Percentiles rank a stretch among this genome's conserved stretches.
These are phyloP conservation scores for Microtus montanus DNA, from an alignment of 2,113 vertebrate genomes.

Conservation along the genomic window DNA sequence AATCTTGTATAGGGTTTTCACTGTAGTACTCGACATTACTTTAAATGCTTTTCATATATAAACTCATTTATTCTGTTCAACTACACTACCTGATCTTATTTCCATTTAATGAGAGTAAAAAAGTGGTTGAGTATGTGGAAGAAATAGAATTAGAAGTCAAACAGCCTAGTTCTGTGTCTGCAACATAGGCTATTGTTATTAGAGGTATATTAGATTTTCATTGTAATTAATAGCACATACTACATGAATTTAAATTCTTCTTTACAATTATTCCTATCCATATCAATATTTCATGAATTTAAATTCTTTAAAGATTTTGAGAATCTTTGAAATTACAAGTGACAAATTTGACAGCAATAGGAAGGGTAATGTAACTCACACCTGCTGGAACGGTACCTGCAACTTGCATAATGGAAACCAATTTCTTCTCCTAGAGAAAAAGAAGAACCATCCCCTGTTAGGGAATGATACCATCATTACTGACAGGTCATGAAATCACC, in stretches of 20 bases:
- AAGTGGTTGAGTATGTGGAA: neutral
- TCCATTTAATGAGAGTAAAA: neutral
- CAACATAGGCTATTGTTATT: neutral
- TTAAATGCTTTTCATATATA: neutral
- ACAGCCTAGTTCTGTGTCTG: neutral
- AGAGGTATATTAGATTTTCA: neutral
- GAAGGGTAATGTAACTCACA: slow-evolving; percentile 24
- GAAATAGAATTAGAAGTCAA: slow-evolving; percentile 21
- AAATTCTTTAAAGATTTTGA: neutral
- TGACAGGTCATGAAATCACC: neutral
- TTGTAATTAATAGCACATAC: neutral
- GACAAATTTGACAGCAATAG: slow-evolving; percentile 21
- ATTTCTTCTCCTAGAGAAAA: slow-evolving; percentile 16
- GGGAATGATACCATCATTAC: neutral
- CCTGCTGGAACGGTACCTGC: neutral
- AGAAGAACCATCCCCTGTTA: slow-evolving; percentile 22
- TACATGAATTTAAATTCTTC: neutral
- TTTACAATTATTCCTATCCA: neutral
- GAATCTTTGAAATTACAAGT: slow-evolving; percentile 13
- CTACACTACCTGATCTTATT: neutral
- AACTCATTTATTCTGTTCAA: neutral
- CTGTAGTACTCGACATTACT: neutral
- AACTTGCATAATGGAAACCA: slow-evolving; percentile 2
- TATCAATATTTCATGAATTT: neutral
- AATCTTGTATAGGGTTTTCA: neutral